These are phyloP conservation scores for Anhinga anhinga DNA, from an alignment of 2,113 vertebrate species.

Conservation along the genomic window DNA sequence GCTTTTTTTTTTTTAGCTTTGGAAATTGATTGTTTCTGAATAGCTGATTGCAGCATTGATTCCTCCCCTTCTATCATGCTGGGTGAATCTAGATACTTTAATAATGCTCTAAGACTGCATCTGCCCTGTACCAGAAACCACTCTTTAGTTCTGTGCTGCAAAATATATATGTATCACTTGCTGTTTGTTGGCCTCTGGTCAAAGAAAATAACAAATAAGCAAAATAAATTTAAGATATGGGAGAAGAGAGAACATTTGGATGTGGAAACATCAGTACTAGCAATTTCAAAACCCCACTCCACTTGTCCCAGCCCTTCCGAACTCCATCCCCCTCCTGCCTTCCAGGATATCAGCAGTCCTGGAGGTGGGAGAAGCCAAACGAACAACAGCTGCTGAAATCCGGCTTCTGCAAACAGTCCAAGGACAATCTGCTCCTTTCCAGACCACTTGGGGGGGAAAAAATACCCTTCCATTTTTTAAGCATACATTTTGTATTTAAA, in stretches of 20 bases:
- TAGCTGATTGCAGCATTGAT: background rate
- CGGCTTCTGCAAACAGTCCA: constrained; percentile 1
- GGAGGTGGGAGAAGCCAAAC: background rate
- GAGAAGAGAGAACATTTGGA: background rate
- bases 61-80: background rate
- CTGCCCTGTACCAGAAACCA: background rate
- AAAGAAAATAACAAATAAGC: background rate
- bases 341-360: background rate
- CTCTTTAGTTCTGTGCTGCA: background rate
- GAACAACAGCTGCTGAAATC: background rate
- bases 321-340: background rate
- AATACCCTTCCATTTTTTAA: background rate
- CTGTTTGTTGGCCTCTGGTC: background rate
- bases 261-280: background rate
- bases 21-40: background rate
- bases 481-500: background rate
- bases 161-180: background rate
- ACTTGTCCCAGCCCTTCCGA: background rate
- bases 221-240: background rate
- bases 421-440: constrained; percentile 30
- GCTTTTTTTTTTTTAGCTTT: background rate
- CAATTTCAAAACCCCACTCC: background rate
- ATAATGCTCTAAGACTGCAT: background rate
- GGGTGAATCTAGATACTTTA: background rate
- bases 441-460: background rate